phyloP scores from a whole-genome alignment of 2,888 invertebrate genomes.

The Cheilosia soror region DNA sequence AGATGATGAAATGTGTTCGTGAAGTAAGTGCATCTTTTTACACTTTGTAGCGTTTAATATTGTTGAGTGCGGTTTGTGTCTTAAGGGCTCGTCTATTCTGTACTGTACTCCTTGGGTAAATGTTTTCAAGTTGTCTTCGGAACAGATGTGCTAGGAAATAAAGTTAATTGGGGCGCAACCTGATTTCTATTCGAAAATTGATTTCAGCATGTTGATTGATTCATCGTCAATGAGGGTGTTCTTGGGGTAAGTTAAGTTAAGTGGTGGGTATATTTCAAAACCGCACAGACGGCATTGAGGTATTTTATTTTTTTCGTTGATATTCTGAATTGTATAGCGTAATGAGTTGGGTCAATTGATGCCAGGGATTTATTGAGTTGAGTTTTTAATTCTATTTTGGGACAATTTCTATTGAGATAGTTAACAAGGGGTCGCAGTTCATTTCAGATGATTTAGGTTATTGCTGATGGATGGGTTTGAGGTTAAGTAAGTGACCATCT shows the following conservation, averaged over 20 bases:
- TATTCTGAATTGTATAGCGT: slow-evolving; percentile 26
- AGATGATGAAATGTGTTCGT: slow-evolving; percentile 19
- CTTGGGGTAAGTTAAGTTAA: slow-evolving; percentile 13
- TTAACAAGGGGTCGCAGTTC: slow-evolving; percentile 30
- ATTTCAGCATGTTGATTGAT: slow-evolving; percentile 66
- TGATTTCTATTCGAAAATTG: slow-evolving; percentile 57
- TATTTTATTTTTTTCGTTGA: not conserved
- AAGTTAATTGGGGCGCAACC: slow-evolving; percentile 58
- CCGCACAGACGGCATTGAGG: not conserved
- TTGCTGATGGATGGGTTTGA: slow-evolving; percentile 13
- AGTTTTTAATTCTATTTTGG: slow-evolving; percentile 73
- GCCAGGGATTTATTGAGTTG: slow-evolving; percentile 54
- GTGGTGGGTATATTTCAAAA: slow-evolving; percentile 46
- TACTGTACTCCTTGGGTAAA: slow-evolving; percentile 52
- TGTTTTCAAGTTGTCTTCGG: slow-evolving; percentile 36
- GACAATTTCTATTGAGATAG: slow-evolving; percentile 33
- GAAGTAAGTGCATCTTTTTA: slow-evolving; percentile 12
- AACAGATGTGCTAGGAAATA: slow-evolving; percentile 42
- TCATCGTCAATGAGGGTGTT: slow-evolving; percentile 57
- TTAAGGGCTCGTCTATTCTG: slow-evolving; percentile 10
- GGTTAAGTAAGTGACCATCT: slow-evolving; percentile 4
- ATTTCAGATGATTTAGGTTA: slow-evolving; percentile 4
- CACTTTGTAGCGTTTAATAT: slow-evolving; percentile 6
- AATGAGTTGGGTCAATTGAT: slow-evolving; percentile 60
- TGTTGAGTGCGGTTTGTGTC: slow-evolving; percentile 5